These are phyloP conservation scores for Cephus pulcher DNA, from an alignment of 2,888 invertebrate species.

Conservation along the genomic window DNA sequence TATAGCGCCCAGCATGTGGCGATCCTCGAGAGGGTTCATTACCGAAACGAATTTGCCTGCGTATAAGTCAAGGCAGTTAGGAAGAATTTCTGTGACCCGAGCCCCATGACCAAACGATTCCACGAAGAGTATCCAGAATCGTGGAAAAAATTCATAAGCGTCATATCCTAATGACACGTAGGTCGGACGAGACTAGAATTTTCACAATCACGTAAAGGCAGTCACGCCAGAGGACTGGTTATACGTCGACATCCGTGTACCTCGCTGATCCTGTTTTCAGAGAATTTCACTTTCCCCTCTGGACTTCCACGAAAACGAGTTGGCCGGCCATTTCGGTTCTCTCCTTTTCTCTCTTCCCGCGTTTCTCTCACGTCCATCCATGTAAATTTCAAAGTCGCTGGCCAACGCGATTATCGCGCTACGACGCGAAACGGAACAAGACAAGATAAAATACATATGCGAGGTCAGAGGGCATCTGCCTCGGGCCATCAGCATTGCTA, in stretches of 20 bases:
- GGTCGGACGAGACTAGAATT: background rate
- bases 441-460: conserved; percentile 43
- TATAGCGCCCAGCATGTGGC: background rate
- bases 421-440: background rate
- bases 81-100: background rate
- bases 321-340: background rate
- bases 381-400: background rate
- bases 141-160: background rate
- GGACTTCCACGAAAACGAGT: background rate
- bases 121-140: background rate
- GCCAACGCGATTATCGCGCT: background rate
- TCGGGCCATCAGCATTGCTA: conserved; percentile 56
- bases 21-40: background rate
- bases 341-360: background rate
- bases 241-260: background rate
- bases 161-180: background rate
- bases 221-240: no score
- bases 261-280: background rate
- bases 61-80: background rate
- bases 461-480: conserved; percentile 49
- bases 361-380: background rate
- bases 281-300: background rate
- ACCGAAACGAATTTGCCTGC: background rate
- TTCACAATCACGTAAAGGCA: background rate
- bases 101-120: background rate